These are phyloP conservation scores for Spheniscus humboldti DNA, from an alignment of 2,797 vertebrate genomes.

Conservation along the genomic window DNA sequence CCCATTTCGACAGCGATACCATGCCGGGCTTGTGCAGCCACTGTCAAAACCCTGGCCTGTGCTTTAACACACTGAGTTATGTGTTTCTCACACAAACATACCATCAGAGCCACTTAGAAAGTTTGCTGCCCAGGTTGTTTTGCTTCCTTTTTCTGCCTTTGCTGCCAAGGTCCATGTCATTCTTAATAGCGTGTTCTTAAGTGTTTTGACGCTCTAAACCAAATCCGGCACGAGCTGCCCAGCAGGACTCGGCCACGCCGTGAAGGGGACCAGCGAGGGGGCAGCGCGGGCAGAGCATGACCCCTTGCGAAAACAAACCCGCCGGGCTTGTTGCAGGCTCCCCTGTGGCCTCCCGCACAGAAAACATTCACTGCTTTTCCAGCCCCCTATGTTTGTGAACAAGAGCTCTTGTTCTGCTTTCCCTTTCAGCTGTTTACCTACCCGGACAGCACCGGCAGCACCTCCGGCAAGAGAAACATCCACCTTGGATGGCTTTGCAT, in stretches of 20 bases:
- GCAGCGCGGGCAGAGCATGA: accelerated
- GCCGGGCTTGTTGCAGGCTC: neutral
- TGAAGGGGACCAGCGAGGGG: accelerated
- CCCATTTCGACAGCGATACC: accelerated
- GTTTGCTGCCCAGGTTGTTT: neutral
- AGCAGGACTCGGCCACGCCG: accelerated
- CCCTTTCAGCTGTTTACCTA: slow-evolving; percentile 46
- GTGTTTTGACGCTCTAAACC: neutral
- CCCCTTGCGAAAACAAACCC: neutral
- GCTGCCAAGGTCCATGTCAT: neutral
- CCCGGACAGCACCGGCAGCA: slow-evolving; percentile 79
- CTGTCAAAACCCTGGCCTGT: neutral
- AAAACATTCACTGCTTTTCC: neutral
- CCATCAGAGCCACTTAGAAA: neutral
- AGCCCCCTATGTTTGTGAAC: neutral
- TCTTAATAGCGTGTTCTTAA: neutral
- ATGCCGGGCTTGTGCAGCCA: accelerated
- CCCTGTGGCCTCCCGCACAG: neutral
- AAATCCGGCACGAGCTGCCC: neutral
- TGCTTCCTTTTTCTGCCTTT: neutral
- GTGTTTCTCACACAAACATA: neutral
- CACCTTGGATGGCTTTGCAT: slow-evolving; percentile 72
- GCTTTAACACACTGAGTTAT: neutral
- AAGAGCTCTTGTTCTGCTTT: neutral
- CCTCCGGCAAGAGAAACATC: slow-evolving; percentile 84